Evolutionary conservation across 2,113 vertebrate species (phyloP).

Genomic region (Hemiprocne comata): DNA sequence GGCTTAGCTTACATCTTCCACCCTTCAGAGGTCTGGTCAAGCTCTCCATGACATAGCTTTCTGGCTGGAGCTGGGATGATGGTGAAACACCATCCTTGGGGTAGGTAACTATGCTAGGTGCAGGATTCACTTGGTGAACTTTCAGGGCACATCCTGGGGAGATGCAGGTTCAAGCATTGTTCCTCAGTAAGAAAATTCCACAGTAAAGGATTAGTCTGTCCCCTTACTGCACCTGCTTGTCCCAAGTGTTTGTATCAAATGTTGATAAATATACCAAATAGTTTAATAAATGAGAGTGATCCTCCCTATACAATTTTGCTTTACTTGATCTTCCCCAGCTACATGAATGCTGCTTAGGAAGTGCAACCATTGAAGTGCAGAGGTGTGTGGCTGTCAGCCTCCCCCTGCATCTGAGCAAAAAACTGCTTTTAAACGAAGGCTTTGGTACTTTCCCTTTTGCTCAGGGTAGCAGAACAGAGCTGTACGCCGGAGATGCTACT

Average conservation of each 20-base stretch:
- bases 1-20: background rate
- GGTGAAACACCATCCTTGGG: background rate
- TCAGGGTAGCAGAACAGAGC: fast-evolving
- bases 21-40: too few species aligned
- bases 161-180: background rate
- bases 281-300: background rate
- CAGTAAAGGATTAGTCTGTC: background rate
- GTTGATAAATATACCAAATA: background rate
- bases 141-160: fast-evolving
- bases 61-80: background rate
- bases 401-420: background rate
- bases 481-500: background rate
- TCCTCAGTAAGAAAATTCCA: background rate
- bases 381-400: fast-evolving
- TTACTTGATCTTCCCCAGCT: too few species aligned
- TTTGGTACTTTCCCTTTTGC: too few species aligned
- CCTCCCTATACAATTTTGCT: background rate
- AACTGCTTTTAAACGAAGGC: fast-evolving
- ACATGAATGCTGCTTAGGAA: fast-evolving
- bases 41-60: background rate
- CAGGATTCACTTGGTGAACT: background rate
- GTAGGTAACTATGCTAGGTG: fast-evolving
- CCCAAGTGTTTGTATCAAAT: background rate
- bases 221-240: background rate
- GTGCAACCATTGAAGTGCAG: fast-evolving